phyloP scores from a whole-genome alignment of 30 jellyfish, hydroid and myxozoan genomes.

The Aurelia coerulea region DNA sequence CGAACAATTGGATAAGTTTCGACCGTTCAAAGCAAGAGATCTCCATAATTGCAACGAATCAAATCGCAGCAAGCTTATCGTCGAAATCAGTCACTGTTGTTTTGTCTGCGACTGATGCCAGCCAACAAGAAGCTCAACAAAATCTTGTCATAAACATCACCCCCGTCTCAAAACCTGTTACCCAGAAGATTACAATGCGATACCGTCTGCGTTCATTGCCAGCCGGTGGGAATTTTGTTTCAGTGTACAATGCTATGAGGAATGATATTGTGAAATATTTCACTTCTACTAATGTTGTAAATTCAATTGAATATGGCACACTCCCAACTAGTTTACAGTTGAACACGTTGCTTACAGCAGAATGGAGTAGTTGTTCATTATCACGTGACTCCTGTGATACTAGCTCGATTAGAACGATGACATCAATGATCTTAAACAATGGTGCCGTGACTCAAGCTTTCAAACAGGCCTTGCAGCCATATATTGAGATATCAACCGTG shows the following conservation, averaged over 20 bases:
- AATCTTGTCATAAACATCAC: slow-evolving; percentile 21
- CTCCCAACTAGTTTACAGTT: slow-evolving; percentile 24
- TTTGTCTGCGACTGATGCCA: slow-evolving; percentile 73
- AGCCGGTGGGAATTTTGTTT: slow-evolving; percentile 14
- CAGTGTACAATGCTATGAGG: slow-evolving; percentile 41
- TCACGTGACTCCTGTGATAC: slow-evolving; percentile 63
- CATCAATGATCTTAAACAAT: slow-evolving; percentile 2
- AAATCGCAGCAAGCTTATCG: slow-evolving; percentile 48
- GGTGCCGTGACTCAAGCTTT: slow-evolving; percentile 44
- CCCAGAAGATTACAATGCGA: slow-evolving; percentile 68
- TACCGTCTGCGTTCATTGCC: slow-evolving; percentile 19
- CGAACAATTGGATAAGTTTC: slow-evolving; percentile 65
- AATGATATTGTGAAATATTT: slow-evolving; percentile 47
- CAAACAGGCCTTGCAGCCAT: slow-evolving; percentile 43
- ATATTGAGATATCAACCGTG: slow-evolving; percentile 24
- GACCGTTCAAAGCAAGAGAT: slow-evolving; percentile 72
- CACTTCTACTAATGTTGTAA: background rate
- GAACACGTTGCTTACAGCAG: slow-evolving; percentile 15
- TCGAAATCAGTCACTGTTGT: slow-evolving; percentile 17
- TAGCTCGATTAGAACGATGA: slow-evolving; percentile 7
- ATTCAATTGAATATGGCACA: slow-evolving; percentile 43
- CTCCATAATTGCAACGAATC: slow-evolving; percentile 37
- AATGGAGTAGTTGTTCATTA: slow-evolving; percentile 76
- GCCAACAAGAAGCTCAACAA: slow-evolving; percentile 41
- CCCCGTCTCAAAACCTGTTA: slow-evolving; percentile 15